Base-by-base conservation (phyloP, 2,888 invertebrate species). In the Invenusta paracnida region DNA sequence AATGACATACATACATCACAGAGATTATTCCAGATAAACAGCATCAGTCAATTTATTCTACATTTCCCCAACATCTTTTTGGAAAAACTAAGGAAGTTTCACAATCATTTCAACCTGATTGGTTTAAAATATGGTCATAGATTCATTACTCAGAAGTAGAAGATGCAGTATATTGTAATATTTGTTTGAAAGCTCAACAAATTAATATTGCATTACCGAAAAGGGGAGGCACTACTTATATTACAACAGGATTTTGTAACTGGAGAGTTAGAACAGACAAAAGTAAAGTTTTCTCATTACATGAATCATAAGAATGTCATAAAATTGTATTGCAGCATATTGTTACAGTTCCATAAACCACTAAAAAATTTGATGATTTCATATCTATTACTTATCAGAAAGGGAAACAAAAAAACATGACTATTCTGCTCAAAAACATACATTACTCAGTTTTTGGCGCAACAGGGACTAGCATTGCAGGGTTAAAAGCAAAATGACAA, bases 391-490 rank as follows among this genome's bases (percentile, higher is more conserved):
- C n/a, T 86, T n/a, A 88, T 83, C 85, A 86, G 48, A 88, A 87
- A 67, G 67, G 27, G n/a, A 73, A 87, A 31, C 88, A 87, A 83
- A 79, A 86, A 81, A 79, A 84, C 25, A 23, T 23, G 25, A 0
- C 29, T 23, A 30, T 86, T 5, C 25, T 87, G 5, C 83, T 86
- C 25, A 87, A 73, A 30, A 85, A 88, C 25, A 1, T 30, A 82
- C n/a, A 88, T 84, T 29, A 86, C 88, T 29, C 66, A 83, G 27
- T 88, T 87, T 84, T 84, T 88, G 27, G 87, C 85, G 1, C 30
- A 86, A 11, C 88, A 88, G 73, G 87, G 87, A 23, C 79, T 87
- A 25, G 81, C 88, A 23, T 67, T 88, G 13, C 86, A 88, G 29
- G 88, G 88, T n/a, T 25, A 86, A 13, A 25, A 25, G 31, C 87